Percentiles rank a stretch among this genome's conserved stretches.
Conservation (phyloP, 1,140 invertebrate genomes). For the Pseudobourletiella spinata region DNA sequence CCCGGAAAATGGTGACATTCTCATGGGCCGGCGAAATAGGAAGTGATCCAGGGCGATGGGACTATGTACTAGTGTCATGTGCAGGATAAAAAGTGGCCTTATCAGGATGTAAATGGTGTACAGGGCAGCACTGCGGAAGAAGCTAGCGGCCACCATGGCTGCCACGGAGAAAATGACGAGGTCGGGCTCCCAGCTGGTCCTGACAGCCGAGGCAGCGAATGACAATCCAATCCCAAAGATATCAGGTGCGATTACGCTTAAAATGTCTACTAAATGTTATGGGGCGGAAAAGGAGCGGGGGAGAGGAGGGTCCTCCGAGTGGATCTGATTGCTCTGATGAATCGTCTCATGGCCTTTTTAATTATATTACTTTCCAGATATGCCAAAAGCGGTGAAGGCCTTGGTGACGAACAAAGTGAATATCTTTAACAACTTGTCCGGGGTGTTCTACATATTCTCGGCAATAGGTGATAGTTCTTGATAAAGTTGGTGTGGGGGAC, state of each 20-base stretch:
- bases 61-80: too few species aligned
- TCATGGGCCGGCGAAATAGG: too few species aligned
- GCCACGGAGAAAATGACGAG: constrained; percentile 8
- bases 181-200: constrained; percentile 22
- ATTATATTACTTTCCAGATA: constrained; percentile 23
- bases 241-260: constrained; percentile 25
- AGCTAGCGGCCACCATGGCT: background rate
- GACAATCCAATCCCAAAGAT: constrained; percentile 20
- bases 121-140: background rate
- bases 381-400: constrained; percentile 22
- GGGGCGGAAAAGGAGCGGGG: too few species aligned
- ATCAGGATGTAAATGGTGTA: too few species aligned
- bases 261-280: too few species aligned
- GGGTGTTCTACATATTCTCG: constrained; percentile 58
- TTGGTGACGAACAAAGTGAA: constrained; percentile 34
- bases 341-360: too few species aligned
- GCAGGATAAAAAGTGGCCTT: too few species aligned
- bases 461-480: constrained; percentile 52
- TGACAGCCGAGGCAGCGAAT: constrained; percentile 18
- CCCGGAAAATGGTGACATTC: too few species aligned
- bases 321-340: too few species aligned
- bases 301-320: too few species aligned
- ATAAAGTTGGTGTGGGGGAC: background rate
- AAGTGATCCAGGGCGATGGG: too few species aligned
- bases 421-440: constrained; percentile 30